Evolutionary conservation across 2,113 vertebrate species (phyloP).

Genomic region (Pagrus major): DNA sequence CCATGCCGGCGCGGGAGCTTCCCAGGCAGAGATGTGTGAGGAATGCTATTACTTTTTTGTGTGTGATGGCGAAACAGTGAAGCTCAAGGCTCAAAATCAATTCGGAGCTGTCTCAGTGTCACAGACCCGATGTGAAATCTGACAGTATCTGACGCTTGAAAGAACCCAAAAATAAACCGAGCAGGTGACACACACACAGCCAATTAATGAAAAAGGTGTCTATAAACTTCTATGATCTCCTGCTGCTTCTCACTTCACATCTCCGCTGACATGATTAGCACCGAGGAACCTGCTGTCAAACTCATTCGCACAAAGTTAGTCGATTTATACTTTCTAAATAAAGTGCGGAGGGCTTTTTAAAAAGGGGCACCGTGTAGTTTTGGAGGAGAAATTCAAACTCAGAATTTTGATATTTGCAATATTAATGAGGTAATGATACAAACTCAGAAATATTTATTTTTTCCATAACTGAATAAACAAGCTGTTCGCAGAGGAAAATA

Average conservation of each 20-base stretch:
- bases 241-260: constrained; percentile 6
- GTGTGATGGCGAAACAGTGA: constrained; percentile 26
- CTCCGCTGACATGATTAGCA: constrained; percentile 7
- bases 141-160: constrained; percentile 2
- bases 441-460: too few species aligned
- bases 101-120: constrained; percentile 6
- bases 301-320: background rate
- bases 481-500: too few species aligned
- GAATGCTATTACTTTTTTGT: constrained; percentile 53
- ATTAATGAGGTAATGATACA: too few species aligned
- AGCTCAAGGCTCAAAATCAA: constrained; percentile 16
- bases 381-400: too few species aligned
- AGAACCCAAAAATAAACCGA: constrained; percentile 10
- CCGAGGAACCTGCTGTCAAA: background rate
- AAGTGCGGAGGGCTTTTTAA: background rate
- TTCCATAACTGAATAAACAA: too few species aligned
- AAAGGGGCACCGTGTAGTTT: too few species aligned
- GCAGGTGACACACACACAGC: constrained; percentile 6
- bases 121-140: background rate
- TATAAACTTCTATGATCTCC: background rate
- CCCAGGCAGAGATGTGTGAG: constrained; percentile 35
- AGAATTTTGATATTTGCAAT: too few species aligned
- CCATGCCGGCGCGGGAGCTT: constrained; percentile 26
- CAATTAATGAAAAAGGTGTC: background rate
- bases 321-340: background rate